Conservation (phyloP, 2,888 invertebrate genomes). For the Ochropleura leucogaster region DNA sequence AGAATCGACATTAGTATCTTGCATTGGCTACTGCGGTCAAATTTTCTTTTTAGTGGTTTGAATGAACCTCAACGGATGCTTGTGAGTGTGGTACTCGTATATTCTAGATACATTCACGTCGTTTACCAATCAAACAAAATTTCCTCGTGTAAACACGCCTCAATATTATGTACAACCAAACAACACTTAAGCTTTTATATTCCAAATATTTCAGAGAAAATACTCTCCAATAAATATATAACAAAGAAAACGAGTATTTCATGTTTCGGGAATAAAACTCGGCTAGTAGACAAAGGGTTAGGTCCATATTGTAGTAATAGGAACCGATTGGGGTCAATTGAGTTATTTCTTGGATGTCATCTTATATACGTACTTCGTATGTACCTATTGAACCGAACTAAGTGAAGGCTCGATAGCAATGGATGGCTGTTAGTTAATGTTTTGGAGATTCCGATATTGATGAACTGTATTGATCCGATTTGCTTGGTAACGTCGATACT, state of each 20-base stretch:
- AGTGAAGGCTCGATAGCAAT: slow-evolving; percentile 35
- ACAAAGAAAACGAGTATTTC: slow-evolving; percentile 46
- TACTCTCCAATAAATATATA: slow-evolving; percentile 53
- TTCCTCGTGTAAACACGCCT: slow-evolving; percentile 4
- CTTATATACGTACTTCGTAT: slow-evolving; percentile 18
- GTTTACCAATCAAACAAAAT: neutral
- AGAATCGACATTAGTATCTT: too few relatives aligned
- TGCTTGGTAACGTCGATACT: neutral
- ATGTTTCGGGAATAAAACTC: slow-evolving; percentile 61
- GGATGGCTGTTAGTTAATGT: slow-evolving; percentile 18
- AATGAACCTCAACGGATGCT: neutral
- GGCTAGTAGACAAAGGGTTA: slow-evolving; percentile 65
- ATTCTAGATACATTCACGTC: neutral
- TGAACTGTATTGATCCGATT: slow-evolving; percentile 24
- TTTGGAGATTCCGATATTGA: slow-evolving; percentile 15
- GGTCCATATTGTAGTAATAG: slow-evolving; percentile 63
- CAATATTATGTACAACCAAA: slow-evolving; percentile 25
- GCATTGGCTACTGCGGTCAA: too few relatives aligned
- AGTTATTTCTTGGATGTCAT: slow-evolving; percentile 59
- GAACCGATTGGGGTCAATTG: slow-evolving; percentile 64
- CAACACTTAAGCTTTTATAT: slow-evolving; percentile 52
- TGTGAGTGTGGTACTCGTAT: neutral
- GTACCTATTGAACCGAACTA: slow-evolving; percentile 40
- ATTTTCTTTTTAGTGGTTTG: too few relatives aligned
- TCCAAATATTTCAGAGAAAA: slow-evolving; percentile 43